phyloP scores from a whole-genome alignment of 1,140 invertebrate genomes.

The Drosophila pseudoobscura region DNA sequence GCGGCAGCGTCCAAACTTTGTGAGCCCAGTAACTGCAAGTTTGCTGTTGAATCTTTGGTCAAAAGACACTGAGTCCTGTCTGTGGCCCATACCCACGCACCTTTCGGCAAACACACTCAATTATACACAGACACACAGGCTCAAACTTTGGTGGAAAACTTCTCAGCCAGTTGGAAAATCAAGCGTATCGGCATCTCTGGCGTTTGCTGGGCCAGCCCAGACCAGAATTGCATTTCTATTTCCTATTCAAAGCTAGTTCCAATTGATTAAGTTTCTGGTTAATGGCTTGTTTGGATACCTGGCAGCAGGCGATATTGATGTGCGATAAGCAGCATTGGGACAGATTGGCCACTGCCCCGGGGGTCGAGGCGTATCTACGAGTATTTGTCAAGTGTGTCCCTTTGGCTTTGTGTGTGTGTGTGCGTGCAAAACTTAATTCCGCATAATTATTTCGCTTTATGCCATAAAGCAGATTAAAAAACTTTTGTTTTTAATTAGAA shows the following conservation, averaged over 20 bases:
- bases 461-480: constrained; percentile 80
- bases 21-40: constrained; percentile 21
- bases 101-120: constrained; percentile 62
- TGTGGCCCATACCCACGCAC: constrained; percentile 21
- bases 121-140: constrained; percentile 29
- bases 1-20: constrained; percentile 41
- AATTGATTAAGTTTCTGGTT: constrained; percentile 81
- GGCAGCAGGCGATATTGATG: constrained; percentile 33
- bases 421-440: constrained; percentile 57
- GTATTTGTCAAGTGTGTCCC: constrained; percentile 6
- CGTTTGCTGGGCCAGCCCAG: constrained; percentile 56
- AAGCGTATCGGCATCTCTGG: constrained; percentile 51
- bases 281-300: constrained; percentile 79
- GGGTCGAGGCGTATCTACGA: neutral
- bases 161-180: constrained; percentile 58
- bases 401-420: constrained; percentile 15
- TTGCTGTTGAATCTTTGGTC: constrained; percentile 27
- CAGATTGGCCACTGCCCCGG: constrained; percentile 13
- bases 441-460: constrained; percentile 74
- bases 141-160: constrained; percentile 44
- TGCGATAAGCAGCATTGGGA: constrained; percentile 43
- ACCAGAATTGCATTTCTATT: constrained; percentile 71
- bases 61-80: neutral
- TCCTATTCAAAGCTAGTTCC: constrained; percentile 75
- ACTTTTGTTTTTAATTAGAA: constrained; percentile 81